Evolutionary conservation across 1,140 invertebrate genomes (phyloP).

Genomic region (Bombyx mandarina): DNA sequence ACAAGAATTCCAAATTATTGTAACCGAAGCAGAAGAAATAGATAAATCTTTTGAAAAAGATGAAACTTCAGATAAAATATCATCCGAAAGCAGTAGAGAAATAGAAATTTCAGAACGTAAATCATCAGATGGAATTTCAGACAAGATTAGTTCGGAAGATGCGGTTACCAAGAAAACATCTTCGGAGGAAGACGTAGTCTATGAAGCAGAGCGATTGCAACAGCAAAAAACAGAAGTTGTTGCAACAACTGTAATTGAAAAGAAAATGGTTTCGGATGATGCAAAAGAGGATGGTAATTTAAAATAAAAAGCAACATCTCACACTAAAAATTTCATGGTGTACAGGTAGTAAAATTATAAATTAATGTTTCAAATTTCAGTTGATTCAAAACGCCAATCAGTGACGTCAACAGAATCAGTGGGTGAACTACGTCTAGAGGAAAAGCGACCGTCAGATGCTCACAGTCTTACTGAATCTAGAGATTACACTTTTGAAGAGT

Average conservation of each 20-base stretch:
- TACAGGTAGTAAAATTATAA: neutral
- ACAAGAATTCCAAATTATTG: constrained; percentile 66
- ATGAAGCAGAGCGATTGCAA: constrained; percentile 25
- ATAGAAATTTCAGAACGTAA: constrained; percentile 68
- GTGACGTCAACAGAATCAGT: constrained; percentile 58
- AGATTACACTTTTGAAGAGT: constrained; percentile 70
- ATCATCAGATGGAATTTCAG: constrained; percentile 66
- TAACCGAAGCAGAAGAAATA: constrained; percentile 65
- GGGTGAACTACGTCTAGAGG: constrained; percentile 51
- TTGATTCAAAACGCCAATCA: constrained; percentile 49
- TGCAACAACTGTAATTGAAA: constrained; percentile 5
- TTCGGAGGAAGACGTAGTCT: constrained; percentile 57
- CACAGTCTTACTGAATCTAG: constrained; percentile 65
- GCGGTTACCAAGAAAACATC: constrained; percentile 67
- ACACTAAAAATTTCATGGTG: no score
- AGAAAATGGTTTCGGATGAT: constrained; percentile 16
- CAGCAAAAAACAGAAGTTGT: constrained; percentile 20
- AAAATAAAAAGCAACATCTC: no score
- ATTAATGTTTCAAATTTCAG: constrained; percentile 19
- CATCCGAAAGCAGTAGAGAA: constrained; percentile 68
- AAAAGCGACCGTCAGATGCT: constrained; percentile 64
- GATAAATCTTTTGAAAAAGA: constrained; percentile 59
- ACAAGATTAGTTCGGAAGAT: constrained; percentile 67
- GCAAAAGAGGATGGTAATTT: neutral
- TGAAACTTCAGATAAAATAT: constrained; percentile 67